Evolutionary conservation across 2,888 invertebrate genomes (phyloP).

Genomic region (Cephus nigrinus): DNA sequence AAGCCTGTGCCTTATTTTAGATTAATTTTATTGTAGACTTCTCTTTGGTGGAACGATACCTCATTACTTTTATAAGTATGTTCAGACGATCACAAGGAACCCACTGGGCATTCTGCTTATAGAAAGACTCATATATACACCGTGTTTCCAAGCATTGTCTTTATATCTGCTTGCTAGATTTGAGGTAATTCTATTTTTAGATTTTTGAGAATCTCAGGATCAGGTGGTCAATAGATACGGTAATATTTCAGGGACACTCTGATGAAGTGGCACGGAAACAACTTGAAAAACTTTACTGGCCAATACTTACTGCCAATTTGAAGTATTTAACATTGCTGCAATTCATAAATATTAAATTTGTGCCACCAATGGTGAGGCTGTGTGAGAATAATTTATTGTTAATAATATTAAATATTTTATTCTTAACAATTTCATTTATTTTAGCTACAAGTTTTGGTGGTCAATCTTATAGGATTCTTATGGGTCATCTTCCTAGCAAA

Average conservation of each 20-base stretch:
- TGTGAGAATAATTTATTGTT: neutral
- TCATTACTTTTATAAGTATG: constrained; percentile 78
- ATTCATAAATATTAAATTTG: constrained; percentile 78
- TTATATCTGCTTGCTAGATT: constrained; percentile 80
- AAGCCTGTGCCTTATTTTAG: neutral
- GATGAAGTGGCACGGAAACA: constrained; percentile 75
- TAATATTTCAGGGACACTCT: constrained; percentile 71
- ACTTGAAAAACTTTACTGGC: constrained; percentile 74
- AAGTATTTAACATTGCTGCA: constrained; percentile 82
- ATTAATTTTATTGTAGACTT: constrained; percentile 68
- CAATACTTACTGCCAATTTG: constrained; percentile 79
- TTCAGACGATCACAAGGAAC: constrained; percentile 40
- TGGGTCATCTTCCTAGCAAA: constrained; percentile 83
- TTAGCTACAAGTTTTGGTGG: constrained; percentile 81
- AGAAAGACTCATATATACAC: constrained; percentile 79
- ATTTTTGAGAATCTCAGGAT: neutral
- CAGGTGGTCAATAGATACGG: neutral
- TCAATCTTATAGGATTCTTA: constrained; percentile 81
- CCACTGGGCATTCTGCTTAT: constrained; percentile 69
- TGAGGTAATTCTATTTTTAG: constrained; percentile 68
- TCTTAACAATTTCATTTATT: constrained; percentile 45
- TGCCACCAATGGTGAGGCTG: constrained; percentile 78
- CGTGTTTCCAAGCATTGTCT: constrained; percentile 78
- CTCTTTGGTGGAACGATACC: constrained; percentile 85
- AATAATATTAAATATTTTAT: constrained; percentile 7